phyloP scores from a whole-genome alignment of 2,797 vertebrate genomes.

The Sebastes melanostomus region DNA sequence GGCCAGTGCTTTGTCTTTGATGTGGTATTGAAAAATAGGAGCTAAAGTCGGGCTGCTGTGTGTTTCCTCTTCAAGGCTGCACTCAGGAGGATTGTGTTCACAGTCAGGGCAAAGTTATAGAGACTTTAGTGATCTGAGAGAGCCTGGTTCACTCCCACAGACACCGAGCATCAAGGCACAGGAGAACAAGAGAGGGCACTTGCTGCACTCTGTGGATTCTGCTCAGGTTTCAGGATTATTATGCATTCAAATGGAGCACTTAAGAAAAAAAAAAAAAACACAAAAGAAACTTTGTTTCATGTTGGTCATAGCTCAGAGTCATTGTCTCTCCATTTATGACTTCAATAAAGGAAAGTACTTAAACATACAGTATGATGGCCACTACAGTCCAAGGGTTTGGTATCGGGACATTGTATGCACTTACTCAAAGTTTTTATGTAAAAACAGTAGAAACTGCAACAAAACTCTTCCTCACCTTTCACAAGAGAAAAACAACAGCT shows the following conservation, averaged over 20 bases:
- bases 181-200: not conserved
- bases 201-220: not conserved
- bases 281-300: not conserved
- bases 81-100: conserved; percentile 18
- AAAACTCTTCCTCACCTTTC: not conserved
- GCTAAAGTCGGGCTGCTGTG: conserved; percentile 1
- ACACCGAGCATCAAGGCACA: not conserved
- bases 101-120: conserved; percentile 1
- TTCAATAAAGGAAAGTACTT: not conserved
- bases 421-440: not conserved
- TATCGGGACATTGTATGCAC: not conserved
- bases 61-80: conserved; percentile 35
- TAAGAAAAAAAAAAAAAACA: not conserved
- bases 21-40: not conserved
- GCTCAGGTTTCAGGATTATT: not conserved
- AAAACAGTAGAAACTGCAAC: not conserved
- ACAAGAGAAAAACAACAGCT: not conserved
- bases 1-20: conserved; percentile 10
- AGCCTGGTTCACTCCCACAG: conserved; percentile 5
- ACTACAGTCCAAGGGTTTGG: not conserved
- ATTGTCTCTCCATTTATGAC: not conserved
- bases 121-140: conserved; percentile 37
- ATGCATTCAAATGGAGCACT: not conserved
- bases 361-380: not conserved
- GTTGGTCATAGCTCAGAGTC: not conserved